Evolutionary conservation across 2,113 vertebrate genomes (phyloP).

Genomic region (Chaetops frenatus): DNA sequence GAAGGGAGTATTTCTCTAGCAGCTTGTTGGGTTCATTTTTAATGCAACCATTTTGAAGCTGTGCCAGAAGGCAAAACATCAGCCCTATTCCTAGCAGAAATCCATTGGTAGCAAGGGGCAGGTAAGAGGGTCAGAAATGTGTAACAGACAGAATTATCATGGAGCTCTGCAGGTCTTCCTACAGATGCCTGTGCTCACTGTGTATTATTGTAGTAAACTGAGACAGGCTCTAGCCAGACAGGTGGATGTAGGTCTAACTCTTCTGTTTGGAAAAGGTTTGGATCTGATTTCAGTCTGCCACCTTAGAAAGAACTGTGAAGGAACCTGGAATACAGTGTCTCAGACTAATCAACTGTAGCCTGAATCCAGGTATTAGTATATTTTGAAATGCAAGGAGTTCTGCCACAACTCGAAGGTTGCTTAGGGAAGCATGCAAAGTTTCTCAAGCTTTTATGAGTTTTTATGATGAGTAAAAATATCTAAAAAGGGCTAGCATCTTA

Average conservation of each 20-base stretch:
- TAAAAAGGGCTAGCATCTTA: background rate
- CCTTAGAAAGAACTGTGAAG: background rate
- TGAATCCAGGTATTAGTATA: background rate
- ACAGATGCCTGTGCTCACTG: background rate
- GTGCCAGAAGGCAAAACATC: background rate
- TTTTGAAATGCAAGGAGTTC: background rate
- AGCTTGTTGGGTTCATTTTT: background rate
- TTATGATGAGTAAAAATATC: background rate
- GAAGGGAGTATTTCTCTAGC: background rate
- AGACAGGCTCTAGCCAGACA: background rate
- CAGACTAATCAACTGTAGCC: background rate
- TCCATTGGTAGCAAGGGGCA: background rate
- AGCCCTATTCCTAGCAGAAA: background rate
- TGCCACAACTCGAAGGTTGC: accelerated
- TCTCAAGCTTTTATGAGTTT: background rate
- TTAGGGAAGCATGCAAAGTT: background rate
- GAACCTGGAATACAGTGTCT: background rate
- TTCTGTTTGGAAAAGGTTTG: background rate
- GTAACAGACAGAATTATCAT: background rate
- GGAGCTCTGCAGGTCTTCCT: background rate
- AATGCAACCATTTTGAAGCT: background rate
- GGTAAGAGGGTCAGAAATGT: background rate
- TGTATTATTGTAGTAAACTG: background rate
- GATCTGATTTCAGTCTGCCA: background rate
- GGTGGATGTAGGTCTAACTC: background rate